These are phyloP conservation scores for Lithobates pipiens DNA, from an alignment of 2,797 vertebrate species.

Conservation along the genomic window DNA sequence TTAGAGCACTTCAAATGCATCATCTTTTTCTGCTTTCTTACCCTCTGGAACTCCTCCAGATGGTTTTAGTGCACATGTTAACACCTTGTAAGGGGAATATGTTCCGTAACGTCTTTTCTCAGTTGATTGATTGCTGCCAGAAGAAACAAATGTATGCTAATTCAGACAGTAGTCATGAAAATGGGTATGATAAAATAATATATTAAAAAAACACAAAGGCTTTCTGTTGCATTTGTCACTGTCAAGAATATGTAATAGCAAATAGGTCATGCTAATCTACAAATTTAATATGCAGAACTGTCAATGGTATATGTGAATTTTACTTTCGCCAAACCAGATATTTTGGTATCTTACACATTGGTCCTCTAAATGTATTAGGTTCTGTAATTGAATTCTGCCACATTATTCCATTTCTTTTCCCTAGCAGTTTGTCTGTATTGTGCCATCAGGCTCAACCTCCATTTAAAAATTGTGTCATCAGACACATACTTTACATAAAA, in stretches of 20 bases:
- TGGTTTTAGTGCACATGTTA: not conserved
- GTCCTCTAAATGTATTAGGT: too few species aligned
- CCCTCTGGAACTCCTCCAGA: constrained; percentile 33
- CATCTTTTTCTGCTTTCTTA: constrained; percentile 12
- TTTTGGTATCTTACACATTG: too few species aligned
- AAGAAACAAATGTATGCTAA: constrained; percentile 9
- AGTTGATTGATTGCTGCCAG: constrained; percentile 13
- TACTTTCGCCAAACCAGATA: too few species aligned
- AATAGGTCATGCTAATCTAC: too few species aligned
- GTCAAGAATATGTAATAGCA: not conserved
- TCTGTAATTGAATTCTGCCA: too few species aligned
- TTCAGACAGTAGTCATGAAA: not conserved
- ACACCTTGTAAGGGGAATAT: constrained; percentile 5
- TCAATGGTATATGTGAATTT: too few species aligned
- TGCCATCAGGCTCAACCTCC: too few species aligned
- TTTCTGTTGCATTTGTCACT: not conserved
- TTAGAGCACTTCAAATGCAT: constrained; percentile 12
- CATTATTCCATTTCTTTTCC: too few species aligned
- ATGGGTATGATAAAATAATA: not conserved
- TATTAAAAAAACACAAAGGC: not conserved
- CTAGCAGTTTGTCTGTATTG: too few species aligned
- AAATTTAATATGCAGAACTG: too few species aligned
- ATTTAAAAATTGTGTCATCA: too few species aligned
- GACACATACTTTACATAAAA: not conserved
- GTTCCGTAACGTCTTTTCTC: constrained; percentile 3